Evolutionary conservation across 1,140 invertebrate genomes (phyloP), one percentile per base, ranked within the genome.

Genomic region (Meteorus sp.): DNA sequence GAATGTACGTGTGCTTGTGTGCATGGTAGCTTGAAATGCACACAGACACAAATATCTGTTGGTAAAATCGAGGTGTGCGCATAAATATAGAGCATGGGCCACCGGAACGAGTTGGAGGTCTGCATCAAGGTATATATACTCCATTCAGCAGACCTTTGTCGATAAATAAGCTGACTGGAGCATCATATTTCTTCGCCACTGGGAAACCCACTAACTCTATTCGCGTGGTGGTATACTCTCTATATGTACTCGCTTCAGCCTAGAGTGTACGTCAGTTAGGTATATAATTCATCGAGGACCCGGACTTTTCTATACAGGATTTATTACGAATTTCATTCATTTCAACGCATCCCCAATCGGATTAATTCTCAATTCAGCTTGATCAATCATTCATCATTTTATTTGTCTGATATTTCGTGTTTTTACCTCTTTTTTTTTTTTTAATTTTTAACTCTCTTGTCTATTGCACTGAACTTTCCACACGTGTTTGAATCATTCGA

Each of bases 131-230:
- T 45, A 29, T n/a, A n/a, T n/a, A n/a, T 37, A 47, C 50, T 63
- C 58, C 39, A 63, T 63, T 63, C 62, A 63, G 41, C 37, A 57
- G 50, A 22, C 53, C 61, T 62, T 66, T 58, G 44, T 44, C 61
- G 58, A 68, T 70, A 70, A 68, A 70, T 70, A 68, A 67, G 59
- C 65, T 64, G 64, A 60, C 56, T 56, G 52, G 57, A 22, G 54
- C 56, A 62, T 67, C 69, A 65, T 70, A 70, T 70, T 69, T 70
- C 69, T 69, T 67, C 56, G 65, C 61, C 60, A 61, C 35, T 9
- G 9, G n/a, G 31, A 44, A 23, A 43, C 17, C 47, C n/a, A 39
- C 27, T 5, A 29, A 19, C 33, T 25, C 51, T 41, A 13, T 37
- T 17, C 17, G 2, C 3, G 35, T 19, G 19, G 3, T 41, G 17